phyloP scores from a whole-genome alignment of 1,140 invertebrate genomes.

The Ostrea denselamellosa region DNA sequence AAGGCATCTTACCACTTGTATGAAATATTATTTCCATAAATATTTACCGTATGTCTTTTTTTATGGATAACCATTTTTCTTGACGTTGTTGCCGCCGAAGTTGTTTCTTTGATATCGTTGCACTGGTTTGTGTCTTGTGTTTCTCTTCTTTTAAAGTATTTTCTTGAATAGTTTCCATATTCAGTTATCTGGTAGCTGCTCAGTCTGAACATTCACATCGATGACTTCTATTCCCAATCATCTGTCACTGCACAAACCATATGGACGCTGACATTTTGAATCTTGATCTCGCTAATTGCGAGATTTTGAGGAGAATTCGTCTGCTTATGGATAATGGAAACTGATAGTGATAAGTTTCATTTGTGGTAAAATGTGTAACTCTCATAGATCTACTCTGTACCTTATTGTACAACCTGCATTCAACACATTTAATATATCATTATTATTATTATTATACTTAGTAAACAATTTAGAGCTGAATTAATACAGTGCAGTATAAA shows the following conservation, averaged over 20 bases:
- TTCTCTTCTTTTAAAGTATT: slow-evolving; percentile 25
- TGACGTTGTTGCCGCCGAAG: slow-evolving; percentile 80
- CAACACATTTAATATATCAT: too few species aligned
- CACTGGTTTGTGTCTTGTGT: neutral
- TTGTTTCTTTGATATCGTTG: slow-evolving; percentile 74
- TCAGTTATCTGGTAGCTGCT: neutral
- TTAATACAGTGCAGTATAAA: too few species aligned
- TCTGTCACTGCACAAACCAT: neutral
- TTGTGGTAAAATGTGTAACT: neutral
- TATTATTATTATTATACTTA: too few species aligned
- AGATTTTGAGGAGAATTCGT: slow-evolving; percentile 51
- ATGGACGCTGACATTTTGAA: slow-evolving; percentile 67
- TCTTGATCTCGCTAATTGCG: slow-evolving; percentile 57
- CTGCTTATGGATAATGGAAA: too few species aligned
- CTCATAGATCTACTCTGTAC: neutral
- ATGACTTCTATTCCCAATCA: neutral
- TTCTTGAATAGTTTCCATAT: neutral
- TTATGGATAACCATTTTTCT: slow-evolving; percentile 79
- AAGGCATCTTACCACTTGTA: too few species aligned
- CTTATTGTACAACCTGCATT: too few species aligned
- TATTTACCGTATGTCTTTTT: slow-evolving; percentile 81
- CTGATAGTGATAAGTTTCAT: neutral
- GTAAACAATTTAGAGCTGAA: too few species aligned
- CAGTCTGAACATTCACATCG: neutral
- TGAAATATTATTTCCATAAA: too few species aligned